Evolutionary conservation across 2,113 vertebrate species (phyloP).

Genomic region (Nesoenas mayeri): DNA sequence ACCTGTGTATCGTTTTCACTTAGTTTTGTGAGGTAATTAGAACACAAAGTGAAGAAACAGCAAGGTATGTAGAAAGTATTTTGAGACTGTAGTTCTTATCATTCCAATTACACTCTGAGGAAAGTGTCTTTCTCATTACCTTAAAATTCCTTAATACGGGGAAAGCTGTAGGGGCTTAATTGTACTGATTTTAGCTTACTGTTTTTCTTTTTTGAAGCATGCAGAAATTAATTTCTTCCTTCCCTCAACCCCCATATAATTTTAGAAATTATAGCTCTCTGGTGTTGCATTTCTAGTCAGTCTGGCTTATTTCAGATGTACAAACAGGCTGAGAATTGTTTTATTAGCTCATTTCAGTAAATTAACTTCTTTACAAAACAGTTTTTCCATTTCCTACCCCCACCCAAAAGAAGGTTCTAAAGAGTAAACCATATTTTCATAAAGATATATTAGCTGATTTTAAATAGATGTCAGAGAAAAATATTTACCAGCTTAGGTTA

Average conservation of each 20-base stretch:
- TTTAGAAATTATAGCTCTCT: not conserved
- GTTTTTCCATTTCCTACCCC: not conserved
- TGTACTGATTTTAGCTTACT: not conserved
- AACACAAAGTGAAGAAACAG: not conserved
- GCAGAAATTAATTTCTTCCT: conserved; percentile 26
- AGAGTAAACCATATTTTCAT: not conserved
- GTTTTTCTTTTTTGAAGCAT: not conserved
- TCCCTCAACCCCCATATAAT: not conserved
- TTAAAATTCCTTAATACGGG: not conserved
- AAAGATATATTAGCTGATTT: not conserved
- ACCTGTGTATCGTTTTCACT: not conserved
- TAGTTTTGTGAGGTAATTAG: not conserved
- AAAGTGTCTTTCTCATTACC: not conserved
- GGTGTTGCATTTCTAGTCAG: not conserved
- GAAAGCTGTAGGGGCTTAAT: not conserved
- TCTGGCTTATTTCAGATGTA: not conserved
- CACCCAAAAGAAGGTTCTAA: not conserved
- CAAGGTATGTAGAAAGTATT: not conserved
- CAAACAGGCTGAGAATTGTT: conserved; percentile 4
- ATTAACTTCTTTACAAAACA: not conserved
- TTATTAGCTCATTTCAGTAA: not conserved
- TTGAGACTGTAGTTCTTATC: not conserved
- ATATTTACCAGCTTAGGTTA: not conserved
- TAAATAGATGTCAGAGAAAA: not conserved
- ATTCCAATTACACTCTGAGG: not conserved